Percentiles rank a stretch among this genome's conserved stretches.
Evolutionary conservation across 2,113 vertebrate genomes (phyloP).

Genomic region (Pampusana beccarii): DNA sequence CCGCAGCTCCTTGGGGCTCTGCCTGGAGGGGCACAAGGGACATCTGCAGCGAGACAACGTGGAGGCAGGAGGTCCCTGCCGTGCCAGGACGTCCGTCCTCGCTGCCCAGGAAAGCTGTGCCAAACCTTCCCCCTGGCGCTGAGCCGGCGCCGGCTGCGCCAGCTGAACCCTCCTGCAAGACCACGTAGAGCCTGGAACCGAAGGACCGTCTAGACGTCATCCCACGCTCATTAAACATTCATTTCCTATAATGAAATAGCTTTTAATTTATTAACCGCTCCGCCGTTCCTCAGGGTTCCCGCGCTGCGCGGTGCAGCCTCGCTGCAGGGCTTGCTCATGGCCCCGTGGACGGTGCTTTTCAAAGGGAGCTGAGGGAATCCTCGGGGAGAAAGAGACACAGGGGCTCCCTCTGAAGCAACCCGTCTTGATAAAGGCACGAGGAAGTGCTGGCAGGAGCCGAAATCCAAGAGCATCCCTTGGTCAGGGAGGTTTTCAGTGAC

Average conservation of each 20-base stretch:
- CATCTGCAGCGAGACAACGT: not conserved
- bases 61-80: not conserved
- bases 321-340: not conserved
- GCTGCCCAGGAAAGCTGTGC: not conserved
- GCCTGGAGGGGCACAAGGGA: conserved; percentile 3
- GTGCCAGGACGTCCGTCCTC: not conserved
- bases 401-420: not conserved
- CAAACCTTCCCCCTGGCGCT: not conserved
- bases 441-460: not conserved
- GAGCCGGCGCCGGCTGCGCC: rapidly evolving
- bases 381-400: not conserved
- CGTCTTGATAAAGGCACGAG: not conserved
- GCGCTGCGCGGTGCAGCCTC: rapidly evolving
- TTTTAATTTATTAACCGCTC: conserved; percentile 48
- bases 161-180: not conserved
- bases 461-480: not conserved
- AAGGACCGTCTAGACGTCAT: conserved; percentile 51
- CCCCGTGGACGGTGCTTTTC: rapidly evolving
- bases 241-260: conserved; percentile 64
- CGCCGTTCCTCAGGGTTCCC: not conserved
- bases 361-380: not conserved
- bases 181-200: not conserved
- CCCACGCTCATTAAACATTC: conserved; percentile 64
- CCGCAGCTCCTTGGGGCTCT: not conserved
- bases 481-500: not conserved